Evolutionary conservation across 2,888 invertebrate species (phyloP).

Genomic region (Epinotia demarniana): DNA sequence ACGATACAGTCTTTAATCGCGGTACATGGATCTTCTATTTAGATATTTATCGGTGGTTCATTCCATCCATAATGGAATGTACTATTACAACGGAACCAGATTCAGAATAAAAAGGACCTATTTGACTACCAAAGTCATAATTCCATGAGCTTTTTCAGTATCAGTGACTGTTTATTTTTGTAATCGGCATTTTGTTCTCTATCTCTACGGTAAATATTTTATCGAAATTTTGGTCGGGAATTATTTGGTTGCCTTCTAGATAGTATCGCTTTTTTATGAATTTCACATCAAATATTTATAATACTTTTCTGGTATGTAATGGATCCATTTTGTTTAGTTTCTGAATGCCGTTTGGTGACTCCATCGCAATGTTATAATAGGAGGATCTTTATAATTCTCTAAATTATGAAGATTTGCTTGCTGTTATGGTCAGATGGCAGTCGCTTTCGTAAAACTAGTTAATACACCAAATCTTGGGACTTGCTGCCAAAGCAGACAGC

Average conservation of each 20-base stretch:
- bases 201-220: background rate
- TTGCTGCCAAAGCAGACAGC: too few species aligned
- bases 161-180: background rate
- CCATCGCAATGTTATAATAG: too few species aligned
- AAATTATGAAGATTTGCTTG: too few species aligned
- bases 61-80: background rate
- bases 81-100: background rate
- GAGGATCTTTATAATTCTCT: too few species aligned
- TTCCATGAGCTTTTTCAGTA: background rate
- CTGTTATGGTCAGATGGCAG: too few species aligned
- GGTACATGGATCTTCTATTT: background rate
- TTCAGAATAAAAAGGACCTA: background rate
- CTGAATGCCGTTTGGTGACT: background rate
- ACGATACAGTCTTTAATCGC: too few species aligned
- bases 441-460: too few species aligned
- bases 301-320: background rate
- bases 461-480: too few species aligned
- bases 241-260: background rate
- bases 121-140: background rate
- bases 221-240: background rate
- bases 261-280: background rate
- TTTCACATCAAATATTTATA: background rate
- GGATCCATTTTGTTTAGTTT: too few species aligned
- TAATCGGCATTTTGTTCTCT: background rate
- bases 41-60: background rate